phyloP scores from a whole-genome alignment of 2,113 vertebrate species.

The Apistogramma diplotaenia region DNA sequence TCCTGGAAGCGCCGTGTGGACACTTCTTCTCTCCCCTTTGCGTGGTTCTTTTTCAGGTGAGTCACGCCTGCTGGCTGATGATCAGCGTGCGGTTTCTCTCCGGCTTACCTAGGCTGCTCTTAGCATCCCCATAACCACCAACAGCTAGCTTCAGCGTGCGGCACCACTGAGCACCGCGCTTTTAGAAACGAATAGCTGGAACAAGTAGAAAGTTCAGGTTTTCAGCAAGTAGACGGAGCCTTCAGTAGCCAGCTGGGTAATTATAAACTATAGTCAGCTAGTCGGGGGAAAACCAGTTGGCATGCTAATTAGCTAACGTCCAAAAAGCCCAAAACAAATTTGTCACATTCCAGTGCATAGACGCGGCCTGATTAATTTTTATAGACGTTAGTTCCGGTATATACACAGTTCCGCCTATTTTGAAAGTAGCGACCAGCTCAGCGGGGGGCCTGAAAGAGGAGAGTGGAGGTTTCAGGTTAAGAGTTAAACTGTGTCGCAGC shows the following conservation, averaged over 20 bases:
- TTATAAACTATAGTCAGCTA: not conserved
- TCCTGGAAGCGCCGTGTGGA: not conserved
- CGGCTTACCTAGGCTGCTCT: not conserved
- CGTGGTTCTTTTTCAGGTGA: conserved; percentile 25
- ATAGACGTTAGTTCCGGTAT: not conserved
- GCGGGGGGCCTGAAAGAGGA: not conserved
- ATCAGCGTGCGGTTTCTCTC: too few relatives aligned
- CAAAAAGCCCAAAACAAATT: not conserved
- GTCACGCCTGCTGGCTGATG: not conserved
- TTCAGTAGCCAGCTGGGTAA: not conserved
- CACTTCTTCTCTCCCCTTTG: not conserved
- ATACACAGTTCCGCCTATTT: not conserved
- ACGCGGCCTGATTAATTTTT: not conserved
- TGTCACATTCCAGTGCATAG: not conserved
- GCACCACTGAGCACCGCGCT: not conserved
- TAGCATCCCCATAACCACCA: not conserved
- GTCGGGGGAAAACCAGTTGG: not conserved
- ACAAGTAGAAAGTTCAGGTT: not conserved
- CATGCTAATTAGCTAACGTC: not conserved
- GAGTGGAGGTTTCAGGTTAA: not conserved
- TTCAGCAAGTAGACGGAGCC: not conserved
- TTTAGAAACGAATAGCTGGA: not conserved
- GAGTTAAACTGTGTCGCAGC: not conserved
- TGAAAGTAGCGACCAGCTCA: not conserved
- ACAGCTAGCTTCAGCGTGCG: not conserved